Base-by-base conservation (phyloP, 2,888 invertebrate species). In the Trimorus sp. region DNA sequence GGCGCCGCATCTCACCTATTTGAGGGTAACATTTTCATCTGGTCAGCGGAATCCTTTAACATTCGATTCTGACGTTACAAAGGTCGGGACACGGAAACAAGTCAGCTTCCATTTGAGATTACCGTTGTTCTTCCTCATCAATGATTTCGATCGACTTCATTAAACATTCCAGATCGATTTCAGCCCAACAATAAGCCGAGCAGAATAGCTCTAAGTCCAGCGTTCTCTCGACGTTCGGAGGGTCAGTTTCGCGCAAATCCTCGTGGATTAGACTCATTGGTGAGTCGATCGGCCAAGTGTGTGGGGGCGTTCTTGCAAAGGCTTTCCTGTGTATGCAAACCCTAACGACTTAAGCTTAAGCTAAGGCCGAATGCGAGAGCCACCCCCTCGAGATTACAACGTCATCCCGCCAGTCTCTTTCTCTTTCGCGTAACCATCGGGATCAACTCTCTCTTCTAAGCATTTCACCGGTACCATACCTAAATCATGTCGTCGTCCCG, bases 381-480 rank as follows among this genome's bases (percentile, higher is more conserved):
- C 87, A 88, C 88, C 88, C 90, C 88, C 88, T 86, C 79, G 89
- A 90, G 91, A 91, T 91, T 91, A 91, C 90, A 88, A 87, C 89
- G 90, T 90, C 91, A 90, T 90, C 88, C 89, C 87, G 84, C 36
- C 83, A 86, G 87, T 87, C 74, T 83, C 83, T 83, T 79, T 88
- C 85, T 86, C 87, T 86, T 87, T 88, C 56, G 63, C 65, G 63
- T 65, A 87, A 89, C 88, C 76, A 86, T 88, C 89, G 88, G 89
- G 88, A 88, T 89, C 88, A 88, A 87, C 87, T 86, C 81, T 86
- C 83, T 87, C 85, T 85, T 87, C 87, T 84, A 84, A 89, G 87
- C 87, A 88, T 89, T 89, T 88, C 83, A 83, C 85, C 80, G 83
- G 82, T 80, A 83, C 81, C 81, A 84, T 83, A 84, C 80, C 88